phyloP scores from a whole-genome alignment of 2,113 vertebrate genomes.

The Seriola quinqueradiata region DNA sequence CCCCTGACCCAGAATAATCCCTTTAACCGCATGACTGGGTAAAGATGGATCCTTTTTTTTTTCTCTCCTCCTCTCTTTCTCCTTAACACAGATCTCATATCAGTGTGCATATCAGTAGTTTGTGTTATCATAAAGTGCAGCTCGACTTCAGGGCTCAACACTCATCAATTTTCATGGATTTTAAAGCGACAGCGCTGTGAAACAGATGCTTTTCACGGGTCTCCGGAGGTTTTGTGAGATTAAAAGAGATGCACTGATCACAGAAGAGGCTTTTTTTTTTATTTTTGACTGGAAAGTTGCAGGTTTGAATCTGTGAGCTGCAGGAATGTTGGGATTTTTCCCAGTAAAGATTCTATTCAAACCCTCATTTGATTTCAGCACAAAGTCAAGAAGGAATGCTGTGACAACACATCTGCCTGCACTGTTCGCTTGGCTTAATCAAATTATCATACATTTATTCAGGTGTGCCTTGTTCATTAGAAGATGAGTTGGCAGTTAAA shows the following conservation, averaged over 20 bases:
- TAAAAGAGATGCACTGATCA: neutral
- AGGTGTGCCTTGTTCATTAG: no score
- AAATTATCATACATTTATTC: no score
- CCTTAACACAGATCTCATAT: constrained; percentile 44
- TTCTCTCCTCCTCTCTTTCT: neutral
- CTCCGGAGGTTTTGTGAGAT: constrained; percentile 8
- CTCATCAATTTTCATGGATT: constrained; percentile 53
- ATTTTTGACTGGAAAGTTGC: neutral
- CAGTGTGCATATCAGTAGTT: constrained; percentile 32
- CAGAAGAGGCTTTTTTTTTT: neutral
- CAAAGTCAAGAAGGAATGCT: neutral
- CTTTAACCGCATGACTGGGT: constrained; percentile 49
- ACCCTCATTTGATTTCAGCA: neutral
- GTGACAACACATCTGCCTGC: no score
- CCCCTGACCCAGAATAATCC: constrained; percentile 61
- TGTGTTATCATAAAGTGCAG: constrained; percentile 43
- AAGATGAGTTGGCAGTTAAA: no score
- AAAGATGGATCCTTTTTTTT: constrained; percentile 14
- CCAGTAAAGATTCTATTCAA: neutral
- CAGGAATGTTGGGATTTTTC: neutral
- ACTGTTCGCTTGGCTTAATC: no score
- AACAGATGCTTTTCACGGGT: neutral
- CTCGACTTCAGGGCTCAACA: constrained; percentile 11
- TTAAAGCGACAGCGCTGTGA: constrained; percentile 16
- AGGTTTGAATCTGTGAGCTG: neutral